Evolutionary conservation across 1,140 invertebrate species (phyloP).

Genomic region (Myzus persicae): DNA sequence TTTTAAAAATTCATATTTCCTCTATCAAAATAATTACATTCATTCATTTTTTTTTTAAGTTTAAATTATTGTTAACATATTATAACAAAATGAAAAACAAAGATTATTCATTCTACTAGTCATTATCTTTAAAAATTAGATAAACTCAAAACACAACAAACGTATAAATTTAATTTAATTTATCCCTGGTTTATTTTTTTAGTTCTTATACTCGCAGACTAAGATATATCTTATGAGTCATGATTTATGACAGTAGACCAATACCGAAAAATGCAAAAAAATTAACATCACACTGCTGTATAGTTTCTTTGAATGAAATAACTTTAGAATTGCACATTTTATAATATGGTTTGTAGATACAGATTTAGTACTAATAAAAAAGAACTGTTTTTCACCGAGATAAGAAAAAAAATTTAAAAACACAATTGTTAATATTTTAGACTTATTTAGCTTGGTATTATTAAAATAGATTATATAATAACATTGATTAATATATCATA

Average conservation of each 20-base stretch:
- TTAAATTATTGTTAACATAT: neutral
- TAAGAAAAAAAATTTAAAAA: too few relatives aligned
- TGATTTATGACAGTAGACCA: neutral
- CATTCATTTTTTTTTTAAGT: neutral
- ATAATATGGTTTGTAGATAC: neutral
- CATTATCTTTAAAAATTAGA: constrained; percentile 2
- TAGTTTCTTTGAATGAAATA: neutral
- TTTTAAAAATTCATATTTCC: neutral
- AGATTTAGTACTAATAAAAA: neutral
- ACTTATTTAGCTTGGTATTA: too few relatives aligned
- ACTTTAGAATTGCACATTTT: neutral
- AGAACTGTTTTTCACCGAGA: too few relatives aligned
- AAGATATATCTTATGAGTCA: neutral
- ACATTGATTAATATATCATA: too few relatives aligned
- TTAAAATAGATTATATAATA: too few relatives aligned
- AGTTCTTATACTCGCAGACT: neutral
- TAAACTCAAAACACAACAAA: neutral
- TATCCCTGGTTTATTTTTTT: neutral
- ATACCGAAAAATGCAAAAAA: neutral
- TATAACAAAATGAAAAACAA: neutral
- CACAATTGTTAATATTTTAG: too few relatives aligned
- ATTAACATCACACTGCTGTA: neutral
- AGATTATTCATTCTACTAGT: neutral
- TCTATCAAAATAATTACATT: neutral
- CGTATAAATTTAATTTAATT: constrained; percentile 12